Evolutionary conservation across 2,797 vertebrate species (phyloP).

Genomic region (Ataeniobius toweri): DNA sequence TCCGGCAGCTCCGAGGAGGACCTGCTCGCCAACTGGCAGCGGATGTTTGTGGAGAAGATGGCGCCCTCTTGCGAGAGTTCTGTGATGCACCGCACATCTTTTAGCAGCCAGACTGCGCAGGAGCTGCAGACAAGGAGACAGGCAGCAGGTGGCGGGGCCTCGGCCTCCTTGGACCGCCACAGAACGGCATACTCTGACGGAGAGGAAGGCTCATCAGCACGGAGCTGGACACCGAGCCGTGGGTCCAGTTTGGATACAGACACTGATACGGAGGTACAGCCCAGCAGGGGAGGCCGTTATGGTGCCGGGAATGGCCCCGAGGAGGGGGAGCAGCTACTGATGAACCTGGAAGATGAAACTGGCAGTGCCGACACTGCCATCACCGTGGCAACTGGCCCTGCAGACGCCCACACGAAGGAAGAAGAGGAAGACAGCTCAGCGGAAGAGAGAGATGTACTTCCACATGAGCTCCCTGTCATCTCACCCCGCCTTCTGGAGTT

Average conservation of each 20-base stretch:
- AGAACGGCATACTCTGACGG: constrained; percentile 82
- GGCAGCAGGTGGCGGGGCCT: constrained; percentile 12
- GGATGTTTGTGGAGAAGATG: constrained; percentile 93
- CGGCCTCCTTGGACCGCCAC: constrained; percentile 33
- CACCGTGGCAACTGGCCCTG: constrained; percentile 54
- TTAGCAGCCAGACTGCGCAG: constrained; percentile 82
- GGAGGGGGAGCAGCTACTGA: constrained; percentile 81
- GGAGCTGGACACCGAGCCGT: constrained; percentile 86
- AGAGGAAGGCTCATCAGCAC: constrained; percentile 83
- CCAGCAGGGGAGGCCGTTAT: constrained; percentile 72
- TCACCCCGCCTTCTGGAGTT: constrained; percentile 72
- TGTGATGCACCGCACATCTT: constrained; percentile 87
- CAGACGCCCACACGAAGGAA: constrained; percentile 58
- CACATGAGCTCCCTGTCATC: constrained; percentile 73
- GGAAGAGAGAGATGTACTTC: constrained; percentile 85
- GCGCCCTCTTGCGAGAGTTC: constrained; percentile 78
- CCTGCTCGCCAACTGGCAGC: constrained; percentile 93
- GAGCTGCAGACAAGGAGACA: constrained; percentile 81
- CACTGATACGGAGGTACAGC: constrained; percentile 79
- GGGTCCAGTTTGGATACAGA: constrained; percentile 88
- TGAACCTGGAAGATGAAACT: constrained; percentile 68
- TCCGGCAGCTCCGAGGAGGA: constrained; percentile 94
- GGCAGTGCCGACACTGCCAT: constrained; percentile 63
- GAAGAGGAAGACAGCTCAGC: constrained; percentile 80
- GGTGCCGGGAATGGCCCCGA: constrained; percentile 78